phyloP scores from a whole-genome alignment of 64 coral and sea anemone species.

The Dendronephthya gigantea region DNA sequence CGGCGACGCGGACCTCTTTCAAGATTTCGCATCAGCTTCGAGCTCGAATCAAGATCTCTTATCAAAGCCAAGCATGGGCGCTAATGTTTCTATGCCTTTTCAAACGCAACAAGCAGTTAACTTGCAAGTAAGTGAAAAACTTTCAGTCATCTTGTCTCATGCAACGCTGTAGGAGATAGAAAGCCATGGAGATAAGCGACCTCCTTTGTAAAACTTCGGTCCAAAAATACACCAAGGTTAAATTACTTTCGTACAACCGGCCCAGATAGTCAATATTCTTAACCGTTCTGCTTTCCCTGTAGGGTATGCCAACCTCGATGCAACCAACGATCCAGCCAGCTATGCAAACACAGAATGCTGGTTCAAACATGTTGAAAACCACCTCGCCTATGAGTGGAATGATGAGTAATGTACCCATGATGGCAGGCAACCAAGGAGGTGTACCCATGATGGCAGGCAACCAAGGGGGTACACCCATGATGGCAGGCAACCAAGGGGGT shows the following conservation, averaged over 20 bases:
- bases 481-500: too few species aligned
- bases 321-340: conserved; percentile 17
- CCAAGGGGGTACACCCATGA: neutral
- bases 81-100: neutral
- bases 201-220: too few species aligned
- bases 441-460: neutral
- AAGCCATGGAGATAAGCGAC: too few species aligned
- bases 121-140: neutral
- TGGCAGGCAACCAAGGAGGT: neutral
- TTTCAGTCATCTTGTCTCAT: too few species aligned
- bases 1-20: neutral
- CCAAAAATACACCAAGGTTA: too few species aligned
- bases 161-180: too few species aligned
- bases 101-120: neutral
- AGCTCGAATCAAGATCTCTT: neutral
- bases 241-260: too few species aligned
- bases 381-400: neutral
- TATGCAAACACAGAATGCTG: conserved; percentile 8
- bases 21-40: neutral
- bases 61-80: neutral
- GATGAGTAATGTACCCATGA: neutral
- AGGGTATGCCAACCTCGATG: neutral
- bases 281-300: too few species aligned
- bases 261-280: too few species aligned
- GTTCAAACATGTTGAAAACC: neutral